phyloP scores from a whole-genome alignment of 2,888 invertebrate species.

The Charanyca ferruginea region DNA sequence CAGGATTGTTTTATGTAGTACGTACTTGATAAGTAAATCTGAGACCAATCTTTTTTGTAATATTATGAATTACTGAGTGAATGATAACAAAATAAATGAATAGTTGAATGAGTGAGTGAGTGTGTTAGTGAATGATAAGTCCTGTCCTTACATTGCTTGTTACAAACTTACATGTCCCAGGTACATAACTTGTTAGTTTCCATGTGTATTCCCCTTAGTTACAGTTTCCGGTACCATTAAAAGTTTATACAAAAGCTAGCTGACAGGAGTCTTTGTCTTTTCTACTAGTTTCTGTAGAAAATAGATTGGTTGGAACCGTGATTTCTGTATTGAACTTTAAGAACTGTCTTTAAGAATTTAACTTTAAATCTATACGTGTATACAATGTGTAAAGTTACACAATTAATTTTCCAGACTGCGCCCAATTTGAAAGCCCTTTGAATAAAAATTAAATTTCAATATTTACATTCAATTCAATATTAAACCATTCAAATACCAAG shows the following conservation, averaged over 20 bases:
- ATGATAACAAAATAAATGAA: too few species aligned
- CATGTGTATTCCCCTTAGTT: slow-evolving; percentile 65
- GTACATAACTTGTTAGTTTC: slow-evolving; percentile 14
- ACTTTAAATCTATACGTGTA: too few species aligned
- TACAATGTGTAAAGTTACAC: too few species aligned
- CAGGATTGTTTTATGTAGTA: too few species aligned
- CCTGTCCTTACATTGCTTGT: not conserved
- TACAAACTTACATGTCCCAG: slow-evolving; percentile 6
- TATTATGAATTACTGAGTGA: too few species aligned
- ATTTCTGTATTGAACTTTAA: not conserved
- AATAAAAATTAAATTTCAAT: too few species aligned
- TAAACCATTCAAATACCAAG: not conserved
- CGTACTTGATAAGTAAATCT: too few species aligned
- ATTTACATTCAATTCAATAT: not conserved
- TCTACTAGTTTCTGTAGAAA: slow-evolving; percentile 12
- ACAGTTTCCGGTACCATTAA: slow-evolving; percentile 73
- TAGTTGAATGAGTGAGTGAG: not conserved
- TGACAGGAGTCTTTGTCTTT: slow-evolving; percentile 26
- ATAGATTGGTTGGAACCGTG: slow-evolving; percentile 6
- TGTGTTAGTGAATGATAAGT: not conserved
- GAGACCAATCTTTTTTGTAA: too few species aligned
- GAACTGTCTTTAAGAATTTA: too few species aligned
- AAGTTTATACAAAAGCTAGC: slow-evolving; percentile 56
- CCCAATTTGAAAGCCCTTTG: too few species aligned
- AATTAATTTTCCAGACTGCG: too few species aligned